Conservation (phyloP, 2,888 invertebrate species). For the Tricholauxania praeusta region DNA sequence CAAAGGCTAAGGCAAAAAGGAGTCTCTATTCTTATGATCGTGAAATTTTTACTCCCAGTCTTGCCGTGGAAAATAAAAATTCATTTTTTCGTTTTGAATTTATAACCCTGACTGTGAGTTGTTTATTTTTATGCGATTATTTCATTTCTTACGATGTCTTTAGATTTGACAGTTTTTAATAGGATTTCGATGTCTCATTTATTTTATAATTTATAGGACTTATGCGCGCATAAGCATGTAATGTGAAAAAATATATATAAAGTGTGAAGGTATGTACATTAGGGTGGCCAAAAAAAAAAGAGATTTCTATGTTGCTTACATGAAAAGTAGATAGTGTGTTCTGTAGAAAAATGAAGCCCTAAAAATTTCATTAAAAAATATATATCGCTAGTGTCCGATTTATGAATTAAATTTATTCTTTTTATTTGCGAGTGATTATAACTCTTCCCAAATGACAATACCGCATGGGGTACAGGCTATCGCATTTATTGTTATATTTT, state of each 20-base stretch:
- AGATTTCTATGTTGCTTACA: too few relatives aligned
- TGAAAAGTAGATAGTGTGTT: too few relatives aligned
- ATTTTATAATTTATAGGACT: background rate
- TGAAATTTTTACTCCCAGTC: background rate
- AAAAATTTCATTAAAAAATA: too few relatives aligned
- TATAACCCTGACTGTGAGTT: background rate
- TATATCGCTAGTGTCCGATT: too few relatives aligned
- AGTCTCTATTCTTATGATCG: background rate
- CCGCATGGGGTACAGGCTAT: too few relatives aligned
- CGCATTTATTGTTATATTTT: too few relatives aligned
- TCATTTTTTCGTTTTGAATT: background rate
- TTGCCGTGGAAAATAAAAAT: background rate
- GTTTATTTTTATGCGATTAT: background rate
- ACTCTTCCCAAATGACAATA: too few relatives aligned
- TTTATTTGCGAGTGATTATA: too few relatives aligned
- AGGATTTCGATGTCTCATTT: conserved; percentile 12
- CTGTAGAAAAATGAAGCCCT: too few relatives aligned
- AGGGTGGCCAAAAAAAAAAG: too few relatives aligned
- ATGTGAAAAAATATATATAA: background rate
- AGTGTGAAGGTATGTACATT: background rate
- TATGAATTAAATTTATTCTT: too few relatives aligned
- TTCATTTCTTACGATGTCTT: conserved; percentile 3
- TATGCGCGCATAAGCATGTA: too few relatives aligned
- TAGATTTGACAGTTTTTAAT: background rate
- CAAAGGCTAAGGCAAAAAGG: background rate